Base-by-base conservation (phyloP, 2,113 vertebrate species). In the Barnardius zonarius region DNA sequence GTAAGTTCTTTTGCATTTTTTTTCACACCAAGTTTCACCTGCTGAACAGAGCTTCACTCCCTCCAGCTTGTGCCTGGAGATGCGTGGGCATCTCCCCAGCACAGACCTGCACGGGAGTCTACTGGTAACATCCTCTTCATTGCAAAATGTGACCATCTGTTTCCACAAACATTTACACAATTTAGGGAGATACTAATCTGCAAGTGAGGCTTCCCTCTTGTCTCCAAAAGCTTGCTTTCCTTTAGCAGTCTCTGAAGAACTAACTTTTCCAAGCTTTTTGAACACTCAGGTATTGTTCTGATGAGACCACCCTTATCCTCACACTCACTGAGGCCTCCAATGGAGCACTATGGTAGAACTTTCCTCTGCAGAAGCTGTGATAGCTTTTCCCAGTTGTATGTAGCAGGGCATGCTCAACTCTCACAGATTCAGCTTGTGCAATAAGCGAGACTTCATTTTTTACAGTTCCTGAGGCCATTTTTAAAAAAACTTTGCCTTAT, bases 371-470 rank as follows among this genome's bases (percentile, higher is more conserved):
- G 43, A 59, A 91, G 37, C 77, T 54, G 33, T 9, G 27, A 44
- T 57, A 43, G 30, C 51, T 67, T 46, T n/a, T 81, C 55, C 61
- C 73, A 44, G 7, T 2, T 2, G 0, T 1, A 31, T 0, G 3
- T 31, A 19, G 52, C 49, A 74, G 28, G 54, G 59, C 72, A 44
- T 4, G 13, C 54, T 63, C 37, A 43, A 0, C 20, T 59, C 75
- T 39, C 59, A 46, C 54, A 88, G 44, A n/a, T 30, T 46, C 76
- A 92, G 41, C 30, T 24, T 24, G 30, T 69, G 68, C 68, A 92
- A 44, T 10, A 86, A 46, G 72, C 17, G 16, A 73, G 59, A 55
- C 54, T 25, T 57, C 2, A 16, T 39, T 12, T 59, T 66, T 62
- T 25, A 67, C 52, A 72, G 77, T n/a, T 83, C 77, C 55, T 41